Conservation (phyloP, 2,888 invertebrate species). For the Eremobia ochroleuca region DNA sequence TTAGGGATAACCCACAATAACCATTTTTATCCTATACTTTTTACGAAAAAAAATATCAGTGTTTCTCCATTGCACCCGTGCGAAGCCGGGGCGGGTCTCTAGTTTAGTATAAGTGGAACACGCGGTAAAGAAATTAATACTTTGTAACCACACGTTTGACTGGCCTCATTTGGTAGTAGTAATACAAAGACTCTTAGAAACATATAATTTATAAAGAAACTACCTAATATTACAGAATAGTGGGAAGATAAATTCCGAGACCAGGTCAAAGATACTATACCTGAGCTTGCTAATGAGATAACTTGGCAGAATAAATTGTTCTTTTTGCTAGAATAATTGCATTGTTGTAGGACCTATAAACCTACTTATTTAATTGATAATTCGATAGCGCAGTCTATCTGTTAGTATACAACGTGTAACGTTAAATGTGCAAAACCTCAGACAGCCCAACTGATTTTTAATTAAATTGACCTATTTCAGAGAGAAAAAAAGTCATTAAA, state of each 20-base stretch:
- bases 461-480: too few species aligned
- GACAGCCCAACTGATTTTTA: too few species aligned
- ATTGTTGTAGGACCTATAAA: neutral
- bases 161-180: conserved; percentile 45
- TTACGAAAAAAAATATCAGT: too few species aligned
- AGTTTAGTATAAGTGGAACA: conserved; percentile 34
- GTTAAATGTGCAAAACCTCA: too few species aligned
- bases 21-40: too few species aligned
- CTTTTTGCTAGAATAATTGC: neutral
- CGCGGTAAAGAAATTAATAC: conserved; percentile 54
- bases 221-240: conserved; percentile 1
- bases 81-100: too few species aligned
- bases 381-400: neutral
- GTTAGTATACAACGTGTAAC: too few species aligned
- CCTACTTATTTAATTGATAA: neutral
- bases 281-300: conserved; percentile 12
- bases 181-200: conserved; percentile 28
- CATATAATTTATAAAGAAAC: conserved; percentile 33
- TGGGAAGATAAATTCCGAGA: conserved; percentile 7
- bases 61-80: too few species aligned
- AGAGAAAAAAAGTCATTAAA: too few species aligned
- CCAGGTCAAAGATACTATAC: conserved; percentile 6
- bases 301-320: neutral
- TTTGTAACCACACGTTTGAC: conserved; percentile 49
- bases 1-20: too few species aligned